Evolutionary conservation across 1,140 invertebrate species (phyloP), one percentile per base, ranked within the genome.

Genomic region (Lepidurus apus): DNA sequence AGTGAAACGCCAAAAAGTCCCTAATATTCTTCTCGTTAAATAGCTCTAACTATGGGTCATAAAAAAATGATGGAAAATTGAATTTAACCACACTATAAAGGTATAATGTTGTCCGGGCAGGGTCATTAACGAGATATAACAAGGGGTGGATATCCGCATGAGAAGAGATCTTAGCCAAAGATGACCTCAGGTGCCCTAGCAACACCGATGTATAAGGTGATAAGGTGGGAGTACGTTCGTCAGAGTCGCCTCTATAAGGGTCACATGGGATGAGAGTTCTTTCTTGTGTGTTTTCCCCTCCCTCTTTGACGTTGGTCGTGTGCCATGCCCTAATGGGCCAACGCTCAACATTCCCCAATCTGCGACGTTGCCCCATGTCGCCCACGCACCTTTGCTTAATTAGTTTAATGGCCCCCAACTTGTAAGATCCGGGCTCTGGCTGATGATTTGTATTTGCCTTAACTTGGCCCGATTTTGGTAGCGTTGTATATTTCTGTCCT

Each of bases 181-280:
- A 34, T 65, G 53, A 65, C 53, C 53, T 65, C 53, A 65, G 53
- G 53, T 65, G 53, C 53, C 53, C 53, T 65, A 65, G 53, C 53
- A 65, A 65, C 53, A 65, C 53, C 53, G 53, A 7, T 65, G 53
- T 21, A 65, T 21, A 65, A 65, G 53, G 53, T 65, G 53, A 21
- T 13, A 65, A 21, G 53, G 13, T 65, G 53, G 9, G 17, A 21
- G 53, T 65, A 5, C 17, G 8, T 13, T 13, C 21, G 53, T 13
- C 13, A 65, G 53, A 7, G 53, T 17, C 13, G 11, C 21, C 1
- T 26, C 1, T 34, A 34, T 34, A 65, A n/a, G 53, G 53, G n/a
- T 65, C 53, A 65, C 53, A 34, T 34, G 34, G 53, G 53, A 17
- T 7, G 21, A 13, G 8, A 7, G 17, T 65, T 65, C 21, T 13